These are phyloP conservation scores for Xestia sexstrigata DNA, from an alignment of 2,888 invertebrate species.

Conservation along the genomic window DNA sequence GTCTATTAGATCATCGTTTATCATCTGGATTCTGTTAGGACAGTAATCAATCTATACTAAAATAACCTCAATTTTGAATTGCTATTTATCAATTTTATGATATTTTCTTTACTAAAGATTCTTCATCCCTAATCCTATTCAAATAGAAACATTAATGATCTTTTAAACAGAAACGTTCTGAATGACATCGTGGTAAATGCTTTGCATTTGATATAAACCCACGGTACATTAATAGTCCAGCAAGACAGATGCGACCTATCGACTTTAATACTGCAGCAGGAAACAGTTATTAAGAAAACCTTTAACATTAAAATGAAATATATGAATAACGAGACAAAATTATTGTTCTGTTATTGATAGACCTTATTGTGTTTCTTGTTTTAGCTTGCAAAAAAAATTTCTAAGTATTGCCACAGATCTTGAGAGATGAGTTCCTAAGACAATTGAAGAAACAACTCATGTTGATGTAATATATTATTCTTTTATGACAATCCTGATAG, in stretches of 20 bases:
- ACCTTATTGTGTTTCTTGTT: slow-evolving; percentile 21
- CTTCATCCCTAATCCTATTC: background rate
- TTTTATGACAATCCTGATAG: background rate
- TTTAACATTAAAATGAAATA: slow-evolving; percentile 28
- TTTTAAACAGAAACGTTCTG: slow-evolving; percentile 5
- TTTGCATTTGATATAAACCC: slow-evolving; percentile 16
- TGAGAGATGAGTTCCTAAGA: background rate
- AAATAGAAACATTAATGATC: background rate
- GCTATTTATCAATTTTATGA: background rate
- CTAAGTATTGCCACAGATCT: background rate
- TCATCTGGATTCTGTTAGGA: background rate
- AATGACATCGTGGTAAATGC: background rate
- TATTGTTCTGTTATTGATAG: slow-evolving; percentile 9
- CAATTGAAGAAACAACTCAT: background rate
- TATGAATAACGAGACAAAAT: slow-evolving; percentile 9
- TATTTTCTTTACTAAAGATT: background rate
- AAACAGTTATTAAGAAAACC: slow-evolving; percentile 34
- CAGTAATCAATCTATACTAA: background rate
- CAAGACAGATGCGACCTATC: slow-evolving; percentile 34
- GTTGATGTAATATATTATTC: background rate
- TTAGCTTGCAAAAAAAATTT: background rate
- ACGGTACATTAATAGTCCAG: background rate
- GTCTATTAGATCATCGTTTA: background rate
- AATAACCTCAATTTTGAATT: background rate
- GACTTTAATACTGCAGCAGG: slow-evolving; percentile 19